Evolutionary conservation across 2,797 vertebrate genomes (phyloP).

Genomic region (Triplophysa yarkandensis): DNA sequence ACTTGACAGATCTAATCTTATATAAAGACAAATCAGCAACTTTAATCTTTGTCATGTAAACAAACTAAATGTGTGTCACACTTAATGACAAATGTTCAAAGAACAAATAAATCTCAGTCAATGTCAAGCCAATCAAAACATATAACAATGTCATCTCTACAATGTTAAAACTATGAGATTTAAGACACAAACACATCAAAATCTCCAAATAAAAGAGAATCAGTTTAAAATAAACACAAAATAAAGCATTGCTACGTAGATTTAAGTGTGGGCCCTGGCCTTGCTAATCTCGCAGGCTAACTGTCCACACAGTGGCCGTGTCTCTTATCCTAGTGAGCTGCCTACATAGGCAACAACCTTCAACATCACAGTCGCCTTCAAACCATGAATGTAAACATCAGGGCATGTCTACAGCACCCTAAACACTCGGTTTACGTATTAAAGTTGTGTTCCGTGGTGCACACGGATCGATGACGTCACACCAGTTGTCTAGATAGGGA

Average conservation of each 20-base stretch:
- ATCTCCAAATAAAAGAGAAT: background rate
- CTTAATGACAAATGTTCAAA: too few species aligned
- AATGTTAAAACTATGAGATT: background rate
- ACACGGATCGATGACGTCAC: background rate
- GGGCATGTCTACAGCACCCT: background rate
- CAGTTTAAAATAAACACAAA: background rate
- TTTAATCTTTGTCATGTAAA: too few species aligned
- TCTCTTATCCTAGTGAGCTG: conserved; percentile 1
- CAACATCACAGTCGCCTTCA: background rate
- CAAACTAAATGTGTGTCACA: too few species aligned
- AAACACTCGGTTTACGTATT: background rate
- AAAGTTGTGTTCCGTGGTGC: background rate
- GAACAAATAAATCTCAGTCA: background rate
- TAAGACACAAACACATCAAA: background rate
- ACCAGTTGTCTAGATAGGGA: background rate
- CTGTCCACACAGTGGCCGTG: conserved; percentile 13
- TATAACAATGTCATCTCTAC: background rate
- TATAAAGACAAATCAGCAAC: too few species aligned
- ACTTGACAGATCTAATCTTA: too few species aligned
- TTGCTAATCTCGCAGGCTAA: conserved; percentile 34
- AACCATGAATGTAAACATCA: background rate
- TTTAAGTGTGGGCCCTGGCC: conserved; percentile 23
- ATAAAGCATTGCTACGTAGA: background rate
- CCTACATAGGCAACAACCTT: background rate
- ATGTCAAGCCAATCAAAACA: conserved; percentile 13